Evolutionary conservation across 2,888 invertebrate species (phyloP), one percentile per base, ranked within the genome.

Genomic region (Atrina japonica): DNA sequence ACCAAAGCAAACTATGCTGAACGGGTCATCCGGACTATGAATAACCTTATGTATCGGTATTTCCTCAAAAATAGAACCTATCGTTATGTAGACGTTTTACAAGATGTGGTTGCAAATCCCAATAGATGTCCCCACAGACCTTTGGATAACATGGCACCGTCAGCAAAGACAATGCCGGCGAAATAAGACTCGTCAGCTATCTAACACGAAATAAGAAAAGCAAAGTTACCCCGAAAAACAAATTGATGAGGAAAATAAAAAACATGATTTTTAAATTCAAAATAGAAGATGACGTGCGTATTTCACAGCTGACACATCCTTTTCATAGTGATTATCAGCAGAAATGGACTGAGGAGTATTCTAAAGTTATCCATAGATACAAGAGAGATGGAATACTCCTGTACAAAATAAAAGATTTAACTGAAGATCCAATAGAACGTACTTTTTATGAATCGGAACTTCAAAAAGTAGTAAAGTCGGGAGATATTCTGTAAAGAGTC

Each of bases 291-390:
- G n/a, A n/a, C n/a, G 74, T 74, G 7, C 49, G 74, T 40, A 35
- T 74, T 25, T 50, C 70, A 16, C 60, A 65, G 29, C 25, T 40
- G 1, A 61, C 53, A 52, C 68, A 63, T 27, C 52, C 68, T 23
- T 75, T 75, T 56, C 60, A 70, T 53, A 63, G 70, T 23, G 70
- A 67, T 47, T 70, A 74, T 49, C 70, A 70, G 25, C 74, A 74
- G 35, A 74, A 74, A 63, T 70, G 74, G 74, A 74, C 74, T 2
- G 70, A 67, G 53, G 74, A 70, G 56, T 47, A 60, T 23, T 75
- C 71, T 27, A 63, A 45, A 23, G 61, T 75, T 11, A 18, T 40
- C 11, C 18, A n/a, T 2, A 64, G 71, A 30, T 71, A 71, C 50
- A 29, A 70, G 14, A 53, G 75, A 30, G 56, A 68, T n/a, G 67